Base-by-base conservation (phyloP, 2,888 invertebrate species). In the Drosophila neutralis region DNA sequence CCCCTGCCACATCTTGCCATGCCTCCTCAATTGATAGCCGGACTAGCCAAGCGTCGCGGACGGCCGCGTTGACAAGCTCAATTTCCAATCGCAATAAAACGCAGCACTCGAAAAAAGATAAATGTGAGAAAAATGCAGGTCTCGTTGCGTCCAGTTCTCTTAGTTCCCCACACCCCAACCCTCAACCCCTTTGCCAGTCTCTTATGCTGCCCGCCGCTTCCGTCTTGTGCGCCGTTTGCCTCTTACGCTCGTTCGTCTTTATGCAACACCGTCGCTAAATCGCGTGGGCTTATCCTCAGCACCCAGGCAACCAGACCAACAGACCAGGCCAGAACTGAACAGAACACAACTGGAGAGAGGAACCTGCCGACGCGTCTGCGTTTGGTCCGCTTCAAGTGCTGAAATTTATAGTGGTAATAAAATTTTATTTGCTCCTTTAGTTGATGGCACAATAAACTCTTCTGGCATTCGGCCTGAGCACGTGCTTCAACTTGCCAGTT, bases 51-150 rank as follows among this genome's bases (percentile, higher is more conserved):
- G 84, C 86, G 87, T 77, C 65, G 78, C 87, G 66, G 69, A 74
- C 71, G 75, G 79, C 82, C 73, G 80, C 87, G 87, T 86, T 88
- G 87, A 89, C 87, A 88, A 89, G 90, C 87, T 88, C 87, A 85
- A 89, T 87, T 87, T 87, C 86, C 90, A 87, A 89, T 89, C 88
- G 87, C 87, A 87, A 87, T 87, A 87, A 89, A 87, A 88, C 90
- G 90, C 87, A 88, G 90, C 86, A 81, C 76, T 82, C 83, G 81
- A 83, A 85, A 73, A 69, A 86, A 89, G 89, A 90, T 89, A 89
- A 89, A 89, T 89, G 90, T 89, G 90, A 89, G 90, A 90, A 89
- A 89, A 89, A 90, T 89, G 86, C 87, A 86, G 70, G 75, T 80
- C 81, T 69, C 76, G 52, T 54, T 73, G 71, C 27, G 67, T 78